Conservation (phyloP, 2,113 vertebrate genomes). For the Phalacrocorax aristotelis region DNA sequence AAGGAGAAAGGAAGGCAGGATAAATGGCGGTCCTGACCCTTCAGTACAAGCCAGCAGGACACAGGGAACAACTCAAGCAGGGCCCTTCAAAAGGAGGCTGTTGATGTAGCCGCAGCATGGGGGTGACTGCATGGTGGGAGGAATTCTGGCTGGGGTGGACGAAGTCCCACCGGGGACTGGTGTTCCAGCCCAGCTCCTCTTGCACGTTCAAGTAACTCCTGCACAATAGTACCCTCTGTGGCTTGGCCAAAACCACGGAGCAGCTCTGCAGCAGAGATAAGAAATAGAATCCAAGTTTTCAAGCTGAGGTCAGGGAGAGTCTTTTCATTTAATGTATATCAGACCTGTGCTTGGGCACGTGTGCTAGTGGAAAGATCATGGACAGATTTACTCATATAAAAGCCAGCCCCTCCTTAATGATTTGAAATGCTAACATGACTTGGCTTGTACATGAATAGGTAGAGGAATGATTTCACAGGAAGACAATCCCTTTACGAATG, state of each 20-base stretch:
- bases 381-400: not conserved
- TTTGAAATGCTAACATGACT: slow-evolving; percentile 1
- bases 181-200: slow-evolving; percentile 45
- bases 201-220: not conserved
- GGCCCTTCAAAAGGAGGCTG: not conserved
- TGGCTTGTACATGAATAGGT: slow-evolving; percentile 1
- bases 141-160: not conserved
- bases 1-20: not conserved
- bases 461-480: slow-evolving; percentile 37
- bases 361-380: not conserved
- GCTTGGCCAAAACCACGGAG: not conserved
- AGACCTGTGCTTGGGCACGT: not conserved
- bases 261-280: slow-evolving; percentile 38
- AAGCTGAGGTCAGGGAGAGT: slow-evolving; percentile 6
- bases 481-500: not conserved
- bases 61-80: not conserved
- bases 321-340: not conserved
- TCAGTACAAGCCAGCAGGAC: not conserved
- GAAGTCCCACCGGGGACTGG: not conserved
- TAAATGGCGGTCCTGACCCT: not conserved
- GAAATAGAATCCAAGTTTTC: slow-evolving; percentile 3
- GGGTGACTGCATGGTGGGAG: not conserved
- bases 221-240: slow-evolving; percentile 44
- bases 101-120: not conserved
- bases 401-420: not conserved